Percentiles rank a stretch among this genome's conserved stretches.
Conservation (phyloP, 1,140 invertebrate genomes). For the Pogonomyrmex californicus region DNA sequence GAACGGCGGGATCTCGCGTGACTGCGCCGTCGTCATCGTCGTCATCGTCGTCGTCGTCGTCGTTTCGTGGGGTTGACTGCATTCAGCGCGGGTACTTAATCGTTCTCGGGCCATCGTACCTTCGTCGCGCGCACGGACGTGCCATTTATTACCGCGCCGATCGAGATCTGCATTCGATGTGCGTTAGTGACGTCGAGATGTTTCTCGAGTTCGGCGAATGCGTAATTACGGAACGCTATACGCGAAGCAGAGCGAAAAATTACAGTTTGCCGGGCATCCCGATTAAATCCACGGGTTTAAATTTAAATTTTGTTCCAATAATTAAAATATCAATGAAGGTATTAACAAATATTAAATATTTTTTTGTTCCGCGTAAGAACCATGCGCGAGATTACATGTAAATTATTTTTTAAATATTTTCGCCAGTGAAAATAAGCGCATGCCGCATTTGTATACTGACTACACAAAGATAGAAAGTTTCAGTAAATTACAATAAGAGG, state of each 20-base stretch:
- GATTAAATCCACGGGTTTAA: background rate
- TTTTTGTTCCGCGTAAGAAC: background rate
- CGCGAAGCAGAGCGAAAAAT: background rate
- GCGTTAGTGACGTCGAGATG: constrained; percentile 43
- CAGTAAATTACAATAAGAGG: constrained; percentile 20
- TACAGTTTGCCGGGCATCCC: background rate
- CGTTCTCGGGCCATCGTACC: constrained; percentile 50
- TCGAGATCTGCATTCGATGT: constrained; percentile 57
- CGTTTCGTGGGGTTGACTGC: constrained; percentile 34
- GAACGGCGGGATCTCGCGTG: constrained; percentile 29
- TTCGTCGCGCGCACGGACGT: constrained; percentile 27
- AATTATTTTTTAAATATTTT: background rate
- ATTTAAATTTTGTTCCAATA: too few species aligned
- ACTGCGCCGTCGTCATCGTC: background rate
- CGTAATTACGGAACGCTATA: constrained; percentile 23
- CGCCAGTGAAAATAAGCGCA: background rate
- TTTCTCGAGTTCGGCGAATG: background rate
- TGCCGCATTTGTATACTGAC: constrained; percentile 27
- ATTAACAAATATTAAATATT: background rate
- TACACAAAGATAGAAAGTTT: constrained; percentile 16
- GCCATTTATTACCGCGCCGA: constrained; percentile 46
- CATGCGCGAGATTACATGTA: background rate
- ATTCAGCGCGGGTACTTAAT: constrained; percentile 39
- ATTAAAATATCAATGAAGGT: too few species aligned
- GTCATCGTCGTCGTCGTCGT: background rate